A percentile compares a stretch with the other conserved stretches of the same genome.
Conservation (phyloP, 2,888 invertebrate genomes). For the Rhogogaster chlorosoma region DNA sequence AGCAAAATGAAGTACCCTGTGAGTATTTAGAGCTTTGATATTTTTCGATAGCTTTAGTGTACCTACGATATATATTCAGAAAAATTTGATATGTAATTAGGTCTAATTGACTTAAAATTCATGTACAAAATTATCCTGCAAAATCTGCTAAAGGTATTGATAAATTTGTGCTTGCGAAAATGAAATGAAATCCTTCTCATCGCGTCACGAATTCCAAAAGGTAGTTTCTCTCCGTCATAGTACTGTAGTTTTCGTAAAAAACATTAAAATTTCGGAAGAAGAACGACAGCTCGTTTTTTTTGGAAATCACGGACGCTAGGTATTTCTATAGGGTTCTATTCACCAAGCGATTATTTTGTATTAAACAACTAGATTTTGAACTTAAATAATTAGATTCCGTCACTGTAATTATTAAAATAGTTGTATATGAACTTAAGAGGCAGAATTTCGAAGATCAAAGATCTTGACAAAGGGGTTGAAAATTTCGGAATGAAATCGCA, state of each 20-base stretch:
- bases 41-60: not conserved
- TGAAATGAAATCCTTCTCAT: not conserved
- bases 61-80: not conserved
- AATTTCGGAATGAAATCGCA: not conserved
- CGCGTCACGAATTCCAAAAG: not conserved
- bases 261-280: not conserved
- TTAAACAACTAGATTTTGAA: not conserved
- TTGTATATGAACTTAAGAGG: not conserved
- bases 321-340: not conserved
- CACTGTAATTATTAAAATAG: not conserved
- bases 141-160: not conserved
- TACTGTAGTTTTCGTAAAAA: too few relatives aligned
- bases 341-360: not conserved
- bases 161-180: not conserved
- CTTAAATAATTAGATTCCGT: not conserved
- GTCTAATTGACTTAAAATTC: not conserved
- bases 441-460: not conserved
- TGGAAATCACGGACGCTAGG: too few relatives aligned
- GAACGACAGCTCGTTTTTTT: too few relatives aligned
- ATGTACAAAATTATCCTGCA: not conserved
- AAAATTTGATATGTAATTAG: not conserved
- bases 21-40: slow-evolving; percentile 5
- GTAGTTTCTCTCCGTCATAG: not conserved
- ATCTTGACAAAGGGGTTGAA: not conserved
- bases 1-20: slow-evolving; percentile 41